Evolutionary conservation across 2,113 vertebrate species (phyloP), one percentile per base, ranked within the genome.

Genomic region (Mesocricetus auratus): DNA sequence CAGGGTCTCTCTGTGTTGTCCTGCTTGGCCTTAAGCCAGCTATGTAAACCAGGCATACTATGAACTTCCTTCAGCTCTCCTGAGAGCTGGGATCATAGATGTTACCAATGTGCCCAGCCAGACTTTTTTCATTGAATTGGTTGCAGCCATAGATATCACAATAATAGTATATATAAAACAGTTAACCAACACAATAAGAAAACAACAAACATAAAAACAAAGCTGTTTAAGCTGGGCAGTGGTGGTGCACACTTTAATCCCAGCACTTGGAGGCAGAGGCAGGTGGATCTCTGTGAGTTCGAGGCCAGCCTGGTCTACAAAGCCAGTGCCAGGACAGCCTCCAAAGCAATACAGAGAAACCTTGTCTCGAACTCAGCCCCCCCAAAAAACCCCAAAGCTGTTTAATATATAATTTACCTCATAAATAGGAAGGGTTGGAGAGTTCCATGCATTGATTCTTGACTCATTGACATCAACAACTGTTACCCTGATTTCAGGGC

Each of bases 361-460:
- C 47, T 8, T 47, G 8, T 47, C 47, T 47, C 47, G 47, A 8
- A 47, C n/a, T n/a, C n/a, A 47, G 5, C 47, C 47, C 47, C 47
- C 47, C 47, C 47, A 47, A 47, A 47, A 47, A 47, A 47, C 47
- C 47, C 47, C 47, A 47, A 86, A 85, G 45, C 17, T 66, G 6
- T 86, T 26, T 39, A 53, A 50, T 26, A 39, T n/a, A 94, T 94
- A 87, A 75, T 26, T 2, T 99, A 99, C 99, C 99, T 99, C 99
- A 75, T 99, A 99, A 95, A 99, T 99, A 2, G 99, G 99, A 94
- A 99, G 99, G 0, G 98, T 99, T 66, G 99, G 99, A 0, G 99
- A 99, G 98, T 99, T 99, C 99, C 99, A 99, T n/a, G 99, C 99
- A 87, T 99, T 99, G 98, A 99, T 99, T 95, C 99, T 99, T 15